Evolutionary conservation across 2,797 vertebrate species (phyloP), one percentile per base, ranked within the genome.

Genomic region (Chaetophractus vellerosus): DNA sequence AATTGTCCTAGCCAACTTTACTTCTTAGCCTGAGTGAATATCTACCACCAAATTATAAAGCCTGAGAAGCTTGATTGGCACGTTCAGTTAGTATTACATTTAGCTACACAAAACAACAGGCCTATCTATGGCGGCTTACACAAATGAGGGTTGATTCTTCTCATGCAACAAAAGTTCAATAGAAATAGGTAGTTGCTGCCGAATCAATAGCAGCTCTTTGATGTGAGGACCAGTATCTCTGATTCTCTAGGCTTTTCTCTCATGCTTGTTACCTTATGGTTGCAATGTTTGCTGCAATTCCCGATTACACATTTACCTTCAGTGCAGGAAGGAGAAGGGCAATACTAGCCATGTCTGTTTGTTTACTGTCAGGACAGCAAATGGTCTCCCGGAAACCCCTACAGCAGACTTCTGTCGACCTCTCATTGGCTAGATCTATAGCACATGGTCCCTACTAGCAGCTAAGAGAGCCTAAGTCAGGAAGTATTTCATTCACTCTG

Each of bases 401-500:
- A 48, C 26, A 14, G 55, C 18, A 71, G 50, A 85, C 26, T 74
- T 71, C 21, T 63, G 28, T 57, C 75, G 31, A 19, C 9, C 64
- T 50, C 55, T 71, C 55, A 38, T 3, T 57, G 63, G 38, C 57
- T 24, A 57, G 45, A 80, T 24, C 61, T n/a, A 24, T 23, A 71
- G 26, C 61, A 36, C 16, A 6, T 1, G 10, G 55, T 19, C 80
- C 38, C 31, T 63, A 61, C 14, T 15, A 74, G 26, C 57, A 72
- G 48, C 57, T 10, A 59, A 4, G 38, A 15, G 31, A 45, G 86
- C 16, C 64, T 59, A 21, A 85, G n/a, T 33, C 9, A 10, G 55
- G 94, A 72, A 6, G 12, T 33, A 31, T 68, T 90, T 24, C n/a
- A 31, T 93, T 85, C 89, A n/a, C 61, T 88, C n/a, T 87, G n/a